Evolutionary conservation across 2,797 vertebrate species (phyloP).

Genomic region (Eulemur mongoz): DNA sequence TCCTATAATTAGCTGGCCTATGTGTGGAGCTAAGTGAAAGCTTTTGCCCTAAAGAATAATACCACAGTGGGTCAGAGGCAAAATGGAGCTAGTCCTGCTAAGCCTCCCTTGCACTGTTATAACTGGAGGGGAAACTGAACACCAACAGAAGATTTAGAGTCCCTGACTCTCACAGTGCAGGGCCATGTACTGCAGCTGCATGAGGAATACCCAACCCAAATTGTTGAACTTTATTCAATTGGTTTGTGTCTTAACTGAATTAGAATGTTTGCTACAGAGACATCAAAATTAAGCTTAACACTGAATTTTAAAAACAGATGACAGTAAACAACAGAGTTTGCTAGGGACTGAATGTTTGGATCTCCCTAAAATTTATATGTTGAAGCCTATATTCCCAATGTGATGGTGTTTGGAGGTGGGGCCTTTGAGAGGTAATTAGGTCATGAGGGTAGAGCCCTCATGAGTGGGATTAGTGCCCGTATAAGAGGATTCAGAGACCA

Average conservation of each 20-base stretch:
- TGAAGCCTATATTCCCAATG: neutral
- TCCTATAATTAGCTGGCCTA: neutral
- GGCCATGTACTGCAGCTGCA: neutral
- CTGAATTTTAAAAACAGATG: neutral
- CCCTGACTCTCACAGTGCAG: neutral
- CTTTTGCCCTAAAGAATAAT: neutral
- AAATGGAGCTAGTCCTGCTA: neutral
- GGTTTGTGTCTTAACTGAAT: neutral
- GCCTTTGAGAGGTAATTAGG: neutral
- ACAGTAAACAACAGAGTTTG: neutral
- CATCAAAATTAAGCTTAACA: neutral
- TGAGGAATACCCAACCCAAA: neutral
- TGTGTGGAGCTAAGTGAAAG: neutral
- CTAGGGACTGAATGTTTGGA: neutral
- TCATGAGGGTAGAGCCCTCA: neutral
- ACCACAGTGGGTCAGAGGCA: neutral
- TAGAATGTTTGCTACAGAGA: neutral
- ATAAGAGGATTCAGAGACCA: neutral
- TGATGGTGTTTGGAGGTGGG: neutral
- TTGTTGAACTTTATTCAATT: neutral
- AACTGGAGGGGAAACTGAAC: neutral
- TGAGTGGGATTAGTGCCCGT: neutral
- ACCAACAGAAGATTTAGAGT: neutral
- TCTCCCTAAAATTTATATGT: neutral
- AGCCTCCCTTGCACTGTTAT: neutral